Evolutionary conservation across 2,888 invertebrate species (phyloP), one percentile per base, ranked within the genome.

Genomic region (Brenthis daphne): DNA sequence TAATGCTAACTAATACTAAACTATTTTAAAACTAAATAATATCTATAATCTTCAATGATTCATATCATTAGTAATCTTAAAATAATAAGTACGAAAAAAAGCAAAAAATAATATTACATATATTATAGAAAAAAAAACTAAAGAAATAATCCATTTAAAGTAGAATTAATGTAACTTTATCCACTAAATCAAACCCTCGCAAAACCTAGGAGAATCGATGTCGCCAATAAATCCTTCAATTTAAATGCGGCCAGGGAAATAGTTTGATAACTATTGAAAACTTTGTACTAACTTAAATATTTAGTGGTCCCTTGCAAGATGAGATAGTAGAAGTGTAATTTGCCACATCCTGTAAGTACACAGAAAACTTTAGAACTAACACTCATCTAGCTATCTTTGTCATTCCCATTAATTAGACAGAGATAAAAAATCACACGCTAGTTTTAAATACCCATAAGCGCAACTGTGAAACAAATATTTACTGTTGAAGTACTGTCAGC

Each of bases 121-220:
- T 55, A 29, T 5, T 16, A 11, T 6, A 43, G 20, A 57, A 2
- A 63, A 43, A 63, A 24, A 63, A 61, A 13, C 63, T 11, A 63
- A n/a, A n/a, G n/a, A 6, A 51, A 53, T 63, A 63, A 63, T 63
- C 53, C 63, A 53, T 14, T 63, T 63, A 33, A 48, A 53, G 13
- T 1, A 60, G 53, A 53, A 63, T 51, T 63, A 53, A 53, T 53
- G 57, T 53, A 53, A 72, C 61, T 73, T 69, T 50, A 63, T 58
- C 57, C 61, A 69, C 65, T 71, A 71, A 71, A 73, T 71, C 73
- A 73, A 68, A 69, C 67, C 37, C 57, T 61, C 57, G 65, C 61
- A 67, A 71, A 65, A 73, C 65, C 68, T 70, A 67, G 37, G 67
- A 67, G 69, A 69, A 67, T 65, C 67, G 69, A 54, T 69, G 71